Evolutionary conservation across 2,797 vertebrate species (phyloP), one percentile per base, ranked within the genome.

Genomic region (Leontopithecus rosalia): DNA sequence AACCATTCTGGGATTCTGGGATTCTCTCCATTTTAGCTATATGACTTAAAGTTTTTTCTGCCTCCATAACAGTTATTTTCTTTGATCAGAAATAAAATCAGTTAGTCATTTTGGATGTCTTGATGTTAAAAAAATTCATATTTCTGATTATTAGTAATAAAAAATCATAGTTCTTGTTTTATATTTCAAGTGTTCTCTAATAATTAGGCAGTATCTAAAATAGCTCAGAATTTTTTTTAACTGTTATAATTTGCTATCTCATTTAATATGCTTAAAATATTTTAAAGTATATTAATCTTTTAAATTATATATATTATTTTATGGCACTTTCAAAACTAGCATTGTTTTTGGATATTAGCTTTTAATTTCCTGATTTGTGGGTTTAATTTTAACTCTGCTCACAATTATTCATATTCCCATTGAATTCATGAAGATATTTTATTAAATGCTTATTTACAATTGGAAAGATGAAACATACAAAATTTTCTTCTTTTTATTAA

Each of bases 371-470:
- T 46, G 30, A 96, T 90, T 96, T 96, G 15, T 39, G 36, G 4
- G 24, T 67, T 92, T 88, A 91, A 94, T 61, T 73, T 67, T 73
- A 91, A 77, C 41, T 72, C 55, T 36, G 22, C 82, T 86, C 14
- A 95, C 24, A 79, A 64, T 57, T 88, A 85, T 57, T 83, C 10
- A 46, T 83, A 88, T 70, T 89, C 5, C 22, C 17, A 24, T 12
- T 75, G 33, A 91, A 89, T 73, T 86, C 36, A 76, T 61, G 89
- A 90, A 79, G 4, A 52, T 4, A 28, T 46, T 86, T 87, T 67
- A 76, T 82, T 94, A 67, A 79, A 88, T 96, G 61, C 90, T 92
- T 90, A 57, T 64, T 96, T 77, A 73, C 14, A 89, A 80, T 7
- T 92, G 13, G 81, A 84, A 48, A 92, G 75, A 92, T 76, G 17